phyloP scores from a whole-genome alignment of 2,888 invertebrate genomes.

The Bedellia somnulentella region DNA sequence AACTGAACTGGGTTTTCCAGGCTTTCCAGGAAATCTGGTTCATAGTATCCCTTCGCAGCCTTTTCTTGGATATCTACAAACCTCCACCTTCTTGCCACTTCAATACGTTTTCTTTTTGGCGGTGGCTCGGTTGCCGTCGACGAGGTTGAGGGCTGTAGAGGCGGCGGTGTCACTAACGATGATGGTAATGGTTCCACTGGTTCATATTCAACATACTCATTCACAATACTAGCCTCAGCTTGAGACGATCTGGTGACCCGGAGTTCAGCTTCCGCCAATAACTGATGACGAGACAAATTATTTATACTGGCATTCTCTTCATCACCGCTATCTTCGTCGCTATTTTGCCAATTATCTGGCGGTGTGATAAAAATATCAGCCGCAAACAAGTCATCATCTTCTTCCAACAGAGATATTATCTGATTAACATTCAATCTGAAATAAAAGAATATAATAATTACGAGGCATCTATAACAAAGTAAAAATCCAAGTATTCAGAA shows the following conservation, averaged over 20 bases:
- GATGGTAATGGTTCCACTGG: constrained; percentile 6
- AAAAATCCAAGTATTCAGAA: neutral
- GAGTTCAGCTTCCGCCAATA: constrained; percentile 9
- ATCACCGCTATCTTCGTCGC: constrained; percentile 9
- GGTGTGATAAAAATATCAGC: too few species aligned
- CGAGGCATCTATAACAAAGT: too few species aligned
- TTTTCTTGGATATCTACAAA: constrained; percentile 8
- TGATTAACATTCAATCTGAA: constrained; percentile 8
- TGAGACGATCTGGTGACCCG: constrained; percentile 7
- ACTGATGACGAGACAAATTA: constrained; percentile 9
- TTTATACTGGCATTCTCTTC: constrained; percentile 8
- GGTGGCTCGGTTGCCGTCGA: too few species aligned
- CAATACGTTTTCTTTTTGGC: constrained; percentile 7
- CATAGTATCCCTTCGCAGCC: constrained; percentile 5
- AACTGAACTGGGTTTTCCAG: constrained; percentile 8
- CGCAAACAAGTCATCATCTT: too few species aligned
- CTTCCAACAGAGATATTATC: constrained; percentile 9
- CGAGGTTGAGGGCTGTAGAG: too few species aligned
- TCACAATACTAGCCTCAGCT: constrained; percentile 5
- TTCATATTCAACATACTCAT: constrained; percentile 7
- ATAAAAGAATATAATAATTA: constrained; percentile 5
- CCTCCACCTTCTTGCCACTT: constrained; percentile 7
- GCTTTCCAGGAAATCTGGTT: constrained; percentile 7
- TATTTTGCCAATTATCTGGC: constrained; percentile 8
- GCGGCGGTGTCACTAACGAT: constrained; percentile 5